Conservation (phyloP, 2,888 invertebrate species). For the Drosophila ezoana region DNA sequence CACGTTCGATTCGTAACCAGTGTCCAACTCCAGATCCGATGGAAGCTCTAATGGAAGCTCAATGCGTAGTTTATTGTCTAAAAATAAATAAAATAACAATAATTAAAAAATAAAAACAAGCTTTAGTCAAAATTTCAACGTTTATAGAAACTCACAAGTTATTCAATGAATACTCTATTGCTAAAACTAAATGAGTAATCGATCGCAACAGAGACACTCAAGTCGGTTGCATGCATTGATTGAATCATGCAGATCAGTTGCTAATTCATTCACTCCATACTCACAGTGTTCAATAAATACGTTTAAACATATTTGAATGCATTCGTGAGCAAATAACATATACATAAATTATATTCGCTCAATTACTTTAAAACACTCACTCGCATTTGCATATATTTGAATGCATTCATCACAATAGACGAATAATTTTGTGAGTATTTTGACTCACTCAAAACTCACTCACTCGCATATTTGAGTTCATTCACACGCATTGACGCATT, state of each 20-base stretch:
- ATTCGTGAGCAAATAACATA: no score
- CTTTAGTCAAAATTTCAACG: neutral
- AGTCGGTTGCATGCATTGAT: no score
- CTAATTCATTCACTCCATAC: neutral
- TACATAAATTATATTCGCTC: neutral
- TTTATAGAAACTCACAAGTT: neutral
- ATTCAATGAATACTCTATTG: neutral
- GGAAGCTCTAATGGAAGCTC: conserved; percentile 22
- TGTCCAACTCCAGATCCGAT: conserved; percentile 3
- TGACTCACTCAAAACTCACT: no score
- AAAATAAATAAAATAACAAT: neutral
- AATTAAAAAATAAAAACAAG: neutral
- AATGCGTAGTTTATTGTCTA: conserved; percentile 1
- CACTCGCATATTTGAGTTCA: no score
- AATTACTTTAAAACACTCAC: neutral
- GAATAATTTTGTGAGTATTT: no score
- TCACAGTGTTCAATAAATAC: neutral
- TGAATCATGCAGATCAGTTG: neutral
- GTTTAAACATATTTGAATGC: neutral
- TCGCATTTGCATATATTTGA: neutral
- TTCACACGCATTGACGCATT: no score
- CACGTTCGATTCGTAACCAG: neutral
- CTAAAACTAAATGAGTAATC: neutral
- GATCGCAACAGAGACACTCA: neutral
- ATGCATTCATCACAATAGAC: neutral